Evolutionary conservation across 2,888 invertebrate genomes (phyloP).

Genomic region (Cephus pulcher): DNA sequence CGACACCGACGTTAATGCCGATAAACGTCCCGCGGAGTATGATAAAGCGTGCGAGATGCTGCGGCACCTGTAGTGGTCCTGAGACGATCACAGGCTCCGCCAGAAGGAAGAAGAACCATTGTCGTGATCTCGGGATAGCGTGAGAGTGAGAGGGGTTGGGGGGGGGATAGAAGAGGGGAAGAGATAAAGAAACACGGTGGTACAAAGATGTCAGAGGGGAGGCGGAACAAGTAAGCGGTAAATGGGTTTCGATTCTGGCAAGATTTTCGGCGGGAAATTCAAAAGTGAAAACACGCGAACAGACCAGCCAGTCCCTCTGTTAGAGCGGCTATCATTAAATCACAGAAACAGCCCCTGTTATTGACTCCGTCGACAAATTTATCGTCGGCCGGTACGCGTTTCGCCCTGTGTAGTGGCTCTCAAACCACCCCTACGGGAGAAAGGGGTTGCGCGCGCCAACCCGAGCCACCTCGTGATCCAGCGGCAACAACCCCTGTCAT

Average conservation of each 20-base stretch:
- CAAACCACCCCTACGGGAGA: conserved; percentile 29
- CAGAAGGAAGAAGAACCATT: no score
- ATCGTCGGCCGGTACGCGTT: conserved; percentile 58
- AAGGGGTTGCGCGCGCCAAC: conserved; percentile 17
- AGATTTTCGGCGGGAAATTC: conserved; percentile 20
- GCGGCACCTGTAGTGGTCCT: no score
- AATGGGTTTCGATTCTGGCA: background rate
- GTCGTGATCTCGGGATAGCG: no score
- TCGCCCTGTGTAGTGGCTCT: conserved; percentile 47
- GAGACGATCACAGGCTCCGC: no score
- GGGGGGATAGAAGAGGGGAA: rapidly evolving
- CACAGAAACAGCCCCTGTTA: conserved; percentile 65
- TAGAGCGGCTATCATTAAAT: conserved; percentile 62
- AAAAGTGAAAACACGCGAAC: conserved; percentile 55
- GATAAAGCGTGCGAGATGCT: no score
- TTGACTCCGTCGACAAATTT: conserved; percentile 66
- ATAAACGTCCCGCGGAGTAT: conserved; percentile 41
- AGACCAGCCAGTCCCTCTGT: conserved; percentile 27
- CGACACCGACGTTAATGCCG: conserved; percentile 50
- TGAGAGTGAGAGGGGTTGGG: no score
- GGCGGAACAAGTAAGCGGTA: background rate
- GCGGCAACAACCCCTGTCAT: conserved; percentile 3
- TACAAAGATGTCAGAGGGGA: background rate
- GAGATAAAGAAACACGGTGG: no score
- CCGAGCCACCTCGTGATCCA: background rate